Evolutionary conservation across 2,888 invertebrate genomes (phyloP), one percentile per base, ranked within the genome.

Genomic region (Gibbula magus): DNA sequence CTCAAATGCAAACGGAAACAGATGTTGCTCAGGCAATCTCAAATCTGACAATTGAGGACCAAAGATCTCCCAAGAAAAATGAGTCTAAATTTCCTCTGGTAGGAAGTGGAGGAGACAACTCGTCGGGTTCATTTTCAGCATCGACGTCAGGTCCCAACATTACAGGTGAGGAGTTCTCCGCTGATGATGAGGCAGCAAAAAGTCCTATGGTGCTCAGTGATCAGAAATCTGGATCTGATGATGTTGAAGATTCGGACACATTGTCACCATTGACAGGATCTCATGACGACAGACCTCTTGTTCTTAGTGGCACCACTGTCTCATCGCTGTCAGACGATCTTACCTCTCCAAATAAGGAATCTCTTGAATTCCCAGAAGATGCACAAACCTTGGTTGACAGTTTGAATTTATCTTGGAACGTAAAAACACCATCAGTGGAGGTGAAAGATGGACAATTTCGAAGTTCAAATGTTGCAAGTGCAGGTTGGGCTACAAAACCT

Each of bases 301-400:
- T 29, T n/a, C 35, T 32, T 20, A 75, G 75, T 39, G 32, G 53
- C 32, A 54, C 29, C 18, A 75, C 53, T 29, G 32, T 75, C 29
- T 53, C 75, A 13, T 73, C 73, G 1, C 18, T 54, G 54, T 75
- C 75, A 25, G 75, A 75, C 25, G 75, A 75, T 20, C 16, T 13
- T 10, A 54, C 32, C 8, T 75, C 54, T 29, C 54, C 75, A 20
- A 53, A 75, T 54, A 75, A 75, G 54, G 75, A 75, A 54, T 29
- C 35, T 54, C 29, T 75, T 2, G 53, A 75, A 22, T 75, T 75
- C 32, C n/a, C 75, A 53, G 32, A 53, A 29, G 75, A 75, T 13
- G 8, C 51, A 13, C 10, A 20, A 25, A 5, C n/a, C 39, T 13
- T 51, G 29, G 74, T 20, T 20, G 22, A 51, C 39, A 39, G 25